Percentiles rank a stretch among this genome's conserved stretches.
Conservation (phyloP, 2,888 invertebrate species). For the Spilosoma lubricipeda region DNA sequence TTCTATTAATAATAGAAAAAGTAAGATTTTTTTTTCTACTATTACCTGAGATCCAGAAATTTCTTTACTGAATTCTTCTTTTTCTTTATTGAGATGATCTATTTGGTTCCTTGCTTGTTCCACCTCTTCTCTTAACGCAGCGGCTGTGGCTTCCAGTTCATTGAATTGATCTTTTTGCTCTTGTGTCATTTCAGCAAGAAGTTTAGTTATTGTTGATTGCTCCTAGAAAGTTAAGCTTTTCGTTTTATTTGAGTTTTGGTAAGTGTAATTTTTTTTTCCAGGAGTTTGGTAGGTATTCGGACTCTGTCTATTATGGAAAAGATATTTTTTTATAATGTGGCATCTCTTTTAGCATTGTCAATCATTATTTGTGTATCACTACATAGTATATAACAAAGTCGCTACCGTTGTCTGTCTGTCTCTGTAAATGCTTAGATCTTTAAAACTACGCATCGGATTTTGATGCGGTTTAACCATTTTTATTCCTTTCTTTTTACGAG, state of each 20-base stretch:
- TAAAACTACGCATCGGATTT: no score
- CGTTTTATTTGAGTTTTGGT: neutral
- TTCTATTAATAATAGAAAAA: neutral
- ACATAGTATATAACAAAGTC: no score
- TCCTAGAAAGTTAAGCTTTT: conserved; percentile 74
- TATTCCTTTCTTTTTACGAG: no score
- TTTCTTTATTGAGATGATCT: conserved; percentile 88
- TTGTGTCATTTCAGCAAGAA: conserved; percentile 88
- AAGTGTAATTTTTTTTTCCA: neutral
- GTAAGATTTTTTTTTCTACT: neutral
- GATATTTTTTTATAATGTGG: neutral
- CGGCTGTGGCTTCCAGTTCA: conserved; percentile 78
- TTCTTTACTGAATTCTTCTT: conserved; percentile 89
- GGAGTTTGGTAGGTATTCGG: no score
- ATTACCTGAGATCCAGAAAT: conserved; percentile 87
- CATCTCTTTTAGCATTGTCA: neutral
- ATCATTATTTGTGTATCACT: neutral
- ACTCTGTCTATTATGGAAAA: neutral
- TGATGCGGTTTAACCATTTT: no score
- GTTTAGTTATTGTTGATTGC: conserved; percentile 87
- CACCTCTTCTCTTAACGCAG: conserved; percentile 82
- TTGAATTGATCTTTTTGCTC: conserved; percentile 86
- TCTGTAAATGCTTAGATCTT: no score
- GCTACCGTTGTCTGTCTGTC: no score
- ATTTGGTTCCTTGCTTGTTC: conserved; percentile 87